Conservation (phyloP, 2,888 invertebrate species). For the Sphaerophoria rueppellii region DNA sequence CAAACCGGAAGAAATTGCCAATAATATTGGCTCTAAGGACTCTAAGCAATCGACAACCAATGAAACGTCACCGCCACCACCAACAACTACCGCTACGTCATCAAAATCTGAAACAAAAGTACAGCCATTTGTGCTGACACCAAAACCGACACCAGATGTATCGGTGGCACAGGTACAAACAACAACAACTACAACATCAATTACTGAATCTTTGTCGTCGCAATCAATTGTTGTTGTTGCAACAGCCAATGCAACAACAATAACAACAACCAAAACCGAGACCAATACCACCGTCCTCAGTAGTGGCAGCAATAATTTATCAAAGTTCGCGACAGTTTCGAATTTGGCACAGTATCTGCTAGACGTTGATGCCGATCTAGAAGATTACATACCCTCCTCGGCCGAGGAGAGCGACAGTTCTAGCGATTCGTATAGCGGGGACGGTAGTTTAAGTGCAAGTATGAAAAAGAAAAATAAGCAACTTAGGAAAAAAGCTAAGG, state of each 20-base stretch:
- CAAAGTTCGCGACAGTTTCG: constrained; percentile 82
- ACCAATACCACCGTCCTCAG: constrained; percentile 58
- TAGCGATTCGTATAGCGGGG: constrained; percentile 79
- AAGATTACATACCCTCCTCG: constrained; percentile 81
- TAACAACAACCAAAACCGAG: constrained; percentile 64
- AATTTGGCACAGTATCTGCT: constrained; percentile 82
- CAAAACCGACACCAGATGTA: constrained; percentile 58
- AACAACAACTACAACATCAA: constrained; percentile 74
- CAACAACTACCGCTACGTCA: constrained; percentile 56
- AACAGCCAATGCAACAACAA: constrained; percentile 75
- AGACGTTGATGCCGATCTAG: constrained; percentile 82
- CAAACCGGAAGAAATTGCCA: constrained; percentile 36
- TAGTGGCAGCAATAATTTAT: constrained; percentile 80
- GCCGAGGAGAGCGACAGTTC: constrained; percentile 79
- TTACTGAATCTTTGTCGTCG: constrained; percentile 62
- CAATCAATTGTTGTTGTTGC: constrained; percentile 66
- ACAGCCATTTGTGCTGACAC: constrained; percentile 70
- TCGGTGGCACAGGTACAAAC: constrained; percentile 76
- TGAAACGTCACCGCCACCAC: constrained; percentile 46
- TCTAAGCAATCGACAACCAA: constrained; percentile 42
- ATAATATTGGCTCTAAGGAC: constrained; percentile 48
- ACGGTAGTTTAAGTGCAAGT: constrained; percentile 80
- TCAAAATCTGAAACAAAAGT: constrained; percentile 69
- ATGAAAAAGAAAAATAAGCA: constrained; percentile 81
- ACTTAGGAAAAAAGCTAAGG: constrained; percentile 79